Percentiles rank a stretch among this genome's conserved stretches.
phyloP scores from a whole-genome alignment of 2,888 invertebrate species.

The Drosophila mercatorum region DNA sequence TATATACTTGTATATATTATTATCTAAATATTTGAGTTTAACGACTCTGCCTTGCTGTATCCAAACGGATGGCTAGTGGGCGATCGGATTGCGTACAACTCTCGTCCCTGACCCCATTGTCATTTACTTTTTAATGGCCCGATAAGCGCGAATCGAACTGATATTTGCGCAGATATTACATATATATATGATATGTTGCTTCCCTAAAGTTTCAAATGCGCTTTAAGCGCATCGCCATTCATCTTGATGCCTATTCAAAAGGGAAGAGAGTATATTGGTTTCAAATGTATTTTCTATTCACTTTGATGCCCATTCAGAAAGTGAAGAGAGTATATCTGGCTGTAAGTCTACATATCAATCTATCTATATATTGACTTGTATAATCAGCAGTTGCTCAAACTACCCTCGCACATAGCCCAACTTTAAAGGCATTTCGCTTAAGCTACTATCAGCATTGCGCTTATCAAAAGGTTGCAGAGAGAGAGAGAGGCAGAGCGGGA shows the following conservation, averaged over 20 bases:
- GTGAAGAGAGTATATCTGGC: background rate
- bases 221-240: too few relatives aligned
- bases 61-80: slow-evolving; percentile 31
- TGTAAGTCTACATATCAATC: background rate
- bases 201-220: background rate
- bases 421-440: background rate
- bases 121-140: slow-evolving; percentile 11
- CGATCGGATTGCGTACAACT: slow-evolving; percentile 10
- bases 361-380: background rate
- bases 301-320: background rate
- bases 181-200: background rate
- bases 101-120: slow-evolving; percentile 46
- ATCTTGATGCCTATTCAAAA: too few relatives aligned
- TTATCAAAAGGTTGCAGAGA: background rate
- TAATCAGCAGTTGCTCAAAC: background rate
- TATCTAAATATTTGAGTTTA: slow-evolving; percentile 12
- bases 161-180: background rate
- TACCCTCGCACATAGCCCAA: background rate
- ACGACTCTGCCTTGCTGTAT: slow-evolving; percentile 12
- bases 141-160: slow-evolving; percentile 11
- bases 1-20: background rate
- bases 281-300: too few relatives aligned
- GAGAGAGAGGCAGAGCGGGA: background rate
- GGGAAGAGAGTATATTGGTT: too few relatives aligned
- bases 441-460: background rate